Evolutionary conservation across 2,113 vertebrate species (phyloP), one percentile per base, ranked within the genome.

Genomic region (Rhea americana): DNA sequence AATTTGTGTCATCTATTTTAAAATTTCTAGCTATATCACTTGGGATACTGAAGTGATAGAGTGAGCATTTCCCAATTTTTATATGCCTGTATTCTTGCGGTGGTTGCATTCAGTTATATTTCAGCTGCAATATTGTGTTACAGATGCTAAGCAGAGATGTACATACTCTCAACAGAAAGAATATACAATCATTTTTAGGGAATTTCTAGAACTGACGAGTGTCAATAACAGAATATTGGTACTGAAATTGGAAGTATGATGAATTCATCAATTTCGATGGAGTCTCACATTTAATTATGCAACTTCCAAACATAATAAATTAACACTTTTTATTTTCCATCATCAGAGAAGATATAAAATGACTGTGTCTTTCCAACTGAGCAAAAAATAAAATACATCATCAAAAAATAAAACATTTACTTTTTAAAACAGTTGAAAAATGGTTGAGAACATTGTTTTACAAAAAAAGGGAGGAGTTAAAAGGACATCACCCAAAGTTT

Each of bases 401-500:
- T 16, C 0, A 35, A 74, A 50, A 72, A 67, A 45, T 39, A 1
- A 13, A 50, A 55, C n/a, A 47, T 28, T 24, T 4, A 5, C 35
- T 28, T 58, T 74, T 45, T 65, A n/a, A 55, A 74, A 8, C 13
- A 32, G 13, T 24, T 45, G 7, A 56, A 76, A 83, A 65, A 17
- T 43, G 3, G 1, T 35, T 45, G 12, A 55, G 30, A 90, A 73
- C 9, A 65, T 68, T 32, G 3, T 28, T 58, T 19, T 41, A 78
- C 12, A 47, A 30, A 43, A 32, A 61, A 7, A 32, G 12, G 22
- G 3, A 1, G 1, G 4, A 5, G 4, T 11, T 63, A 47, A 30
- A 86, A 37, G 13, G 13, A 48, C 59, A 9, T 62, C 22, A 39
- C 20, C 18, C 11, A 35, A 55, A 66, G 5, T 41, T 80, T 53